Conservation (phyloP, 2,113 vertebrate species). For the Catagonus wagneri region DNA sequence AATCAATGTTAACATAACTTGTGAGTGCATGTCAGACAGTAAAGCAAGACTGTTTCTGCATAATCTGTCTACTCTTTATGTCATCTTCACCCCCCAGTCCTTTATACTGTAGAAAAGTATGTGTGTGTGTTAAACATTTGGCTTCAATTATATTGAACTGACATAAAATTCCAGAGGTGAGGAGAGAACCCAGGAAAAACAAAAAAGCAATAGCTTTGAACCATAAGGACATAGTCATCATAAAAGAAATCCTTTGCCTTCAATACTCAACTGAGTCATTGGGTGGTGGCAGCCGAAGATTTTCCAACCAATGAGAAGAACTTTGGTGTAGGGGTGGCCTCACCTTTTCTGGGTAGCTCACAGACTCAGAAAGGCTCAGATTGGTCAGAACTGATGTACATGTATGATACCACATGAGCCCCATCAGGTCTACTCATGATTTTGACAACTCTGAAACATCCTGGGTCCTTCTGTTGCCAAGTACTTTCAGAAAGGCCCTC, state of each 20-base stretch:
- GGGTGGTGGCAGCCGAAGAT: not conserved
- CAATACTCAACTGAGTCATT: not conserved
- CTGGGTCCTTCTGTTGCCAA: not conserved
- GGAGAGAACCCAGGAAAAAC: not conserved
- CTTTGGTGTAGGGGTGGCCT: not conserved
- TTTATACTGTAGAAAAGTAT: not conserved
- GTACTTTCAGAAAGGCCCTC: slow-evolving; percentile 65
- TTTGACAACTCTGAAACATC: not conserved
- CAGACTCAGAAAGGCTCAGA: not conserved
- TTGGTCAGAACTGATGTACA: not conserved
- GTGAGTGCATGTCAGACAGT: not conserved
- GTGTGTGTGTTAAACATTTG: not conserved
- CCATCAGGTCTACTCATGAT: not conserved
- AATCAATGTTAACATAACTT: not conserved
- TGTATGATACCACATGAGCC: not conserved
- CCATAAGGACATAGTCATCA: not conserved
- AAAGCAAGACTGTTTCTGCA: not conserved
- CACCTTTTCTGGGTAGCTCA: not conserved
- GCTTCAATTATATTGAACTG: not conserved
- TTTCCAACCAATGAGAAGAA: not conserved
- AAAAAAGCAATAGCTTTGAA: not conserved
- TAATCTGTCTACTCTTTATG: not conserved
- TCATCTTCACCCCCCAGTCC: not conserved
- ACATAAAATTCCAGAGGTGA: not conserved
- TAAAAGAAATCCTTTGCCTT: not conserved